Evolutionary conservation across 2,113 vertebrate genomes (phyloP).

Genomic region (Catagonus wagneri): DNA sequence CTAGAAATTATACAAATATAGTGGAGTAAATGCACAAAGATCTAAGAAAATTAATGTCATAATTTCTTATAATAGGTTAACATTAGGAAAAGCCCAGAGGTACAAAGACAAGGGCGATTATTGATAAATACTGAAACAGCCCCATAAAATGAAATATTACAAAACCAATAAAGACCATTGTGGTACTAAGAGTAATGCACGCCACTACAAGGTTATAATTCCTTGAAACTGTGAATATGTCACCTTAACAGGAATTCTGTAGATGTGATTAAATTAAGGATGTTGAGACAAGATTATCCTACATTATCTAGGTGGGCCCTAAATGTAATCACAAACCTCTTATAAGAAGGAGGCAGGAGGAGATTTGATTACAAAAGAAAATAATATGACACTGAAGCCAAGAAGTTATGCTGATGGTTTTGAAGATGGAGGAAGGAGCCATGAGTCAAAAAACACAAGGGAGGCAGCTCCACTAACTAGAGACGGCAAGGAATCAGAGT

Average conservation of each 20-base stretch:
- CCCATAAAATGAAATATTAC: background rate
- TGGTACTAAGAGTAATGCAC: background rate
- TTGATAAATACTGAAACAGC: background rate
- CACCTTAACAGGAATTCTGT: background rate
- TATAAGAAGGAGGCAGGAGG: background rate
- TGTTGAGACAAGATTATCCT: background rate
- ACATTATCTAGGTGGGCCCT: background rate
- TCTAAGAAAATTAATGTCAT: constrained; percentile 1
- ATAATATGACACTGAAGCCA: background rate
- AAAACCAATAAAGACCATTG: background rate
- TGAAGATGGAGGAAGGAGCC: too few species aligned
- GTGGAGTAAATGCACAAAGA: background rate
- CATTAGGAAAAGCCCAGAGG: background rate
- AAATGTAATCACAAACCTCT: background rate
- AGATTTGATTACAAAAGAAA: background rate
- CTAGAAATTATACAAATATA: background rate
- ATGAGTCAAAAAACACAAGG: background rate
- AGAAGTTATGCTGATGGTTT: background rate
- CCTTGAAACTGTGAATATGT: background rate
- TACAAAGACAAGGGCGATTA: background rate
- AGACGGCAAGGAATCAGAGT: background rate
- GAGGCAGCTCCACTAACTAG: background rate
- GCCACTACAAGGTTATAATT: background rate
- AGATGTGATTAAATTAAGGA: constrained; percentile 31
- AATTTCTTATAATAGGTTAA: background rate